phyloP scores from a whole-genome alignment of 2,113 vertebrate genomes.

The Arizona elegans region DNA sequence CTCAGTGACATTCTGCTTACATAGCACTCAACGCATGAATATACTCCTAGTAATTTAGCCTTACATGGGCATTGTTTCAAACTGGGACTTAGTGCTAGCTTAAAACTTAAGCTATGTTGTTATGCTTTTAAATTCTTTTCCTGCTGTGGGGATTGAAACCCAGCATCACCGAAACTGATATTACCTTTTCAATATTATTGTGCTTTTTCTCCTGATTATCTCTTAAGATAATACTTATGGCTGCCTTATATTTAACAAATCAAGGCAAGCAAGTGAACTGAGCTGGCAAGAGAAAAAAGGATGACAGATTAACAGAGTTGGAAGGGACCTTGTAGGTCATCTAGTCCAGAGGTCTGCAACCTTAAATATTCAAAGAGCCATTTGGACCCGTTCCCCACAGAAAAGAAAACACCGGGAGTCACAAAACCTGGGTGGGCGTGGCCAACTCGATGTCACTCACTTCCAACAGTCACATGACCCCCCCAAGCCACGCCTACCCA shows the following conservation, averaged over 20 bases:
- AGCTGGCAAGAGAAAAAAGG: background rate
- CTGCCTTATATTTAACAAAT: background rate
- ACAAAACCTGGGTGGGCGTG: too few relatives aligned
- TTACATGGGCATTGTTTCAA: conserved; percentile 16
- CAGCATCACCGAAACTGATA: background rate
- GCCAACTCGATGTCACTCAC: too few relatives aligned
- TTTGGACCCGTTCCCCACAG: too few relatives aligned
- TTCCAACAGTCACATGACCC: too few relatives aligned
- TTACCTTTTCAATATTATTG: background rate
- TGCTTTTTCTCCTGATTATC: background rate
- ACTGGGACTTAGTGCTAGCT: background rate
- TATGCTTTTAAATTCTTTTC: conserved; percentile 8
- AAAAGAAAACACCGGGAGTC: too few relatives aligned
- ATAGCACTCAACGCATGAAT: conserved; percentile 2
- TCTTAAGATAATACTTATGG: background rate
- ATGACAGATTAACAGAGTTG: too few relatives aligned
- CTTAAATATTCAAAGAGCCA: too few relatives aligned
- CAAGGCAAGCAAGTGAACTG: background rate
- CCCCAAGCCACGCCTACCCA: too few relatives aligned
- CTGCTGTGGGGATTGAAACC: background rate
- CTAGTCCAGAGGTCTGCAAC: too few relatives aligned
- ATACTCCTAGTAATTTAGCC: background rate
- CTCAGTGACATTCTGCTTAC: conserved; percentile 7
- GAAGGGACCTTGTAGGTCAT: too few relatives aligned
- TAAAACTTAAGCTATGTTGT: background rate